Percentiles rank a stretch among this genome's conserved stretches.
These are phyloP conservation scores for Lasioglossum malachurum DNA, from an alignment of 2,888 invertebrate genomes.

Conservation along the genomic window DNA sequence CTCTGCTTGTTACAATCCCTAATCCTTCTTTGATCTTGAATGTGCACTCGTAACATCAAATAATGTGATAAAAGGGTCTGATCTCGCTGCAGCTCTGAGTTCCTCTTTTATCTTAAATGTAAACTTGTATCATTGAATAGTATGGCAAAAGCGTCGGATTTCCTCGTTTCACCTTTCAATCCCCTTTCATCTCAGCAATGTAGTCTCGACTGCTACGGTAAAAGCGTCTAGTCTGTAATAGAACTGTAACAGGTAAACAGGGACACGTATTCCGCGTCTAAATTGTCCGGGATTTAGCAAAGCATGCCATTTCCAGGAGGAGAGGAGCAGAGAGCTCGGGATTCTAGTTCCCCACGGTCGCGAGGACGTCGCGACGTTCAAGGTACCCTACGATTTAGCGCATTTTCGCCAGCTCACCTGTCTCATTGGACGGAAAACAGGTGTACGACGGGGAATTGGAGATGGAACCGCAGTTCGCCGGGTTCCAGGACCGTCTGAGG, in stretches of 20 bases:
- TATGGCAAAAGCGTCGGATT: not conserved
- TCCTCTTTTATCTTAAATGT: not conserved
- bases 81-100: not conserved
- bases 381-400: constrained; percentile 72
- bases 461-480: constrained; percentile 88
- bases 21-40: too few relatives aligned
- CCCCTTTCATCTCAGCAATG: not conserved
- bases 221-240: not conserved
- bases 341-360: constrained; percentile 37
- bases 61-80: not conserved
- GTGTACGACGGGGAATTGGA: constrained; percentile 90
- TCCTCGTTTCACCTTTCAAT: not conserved
- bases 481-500: constrained; percentile 89
- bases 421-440: constrained; percentile 77
- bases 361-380: constrained; percentile 77
- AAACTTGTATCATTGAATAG: not conserved
- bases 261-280: not conserved
- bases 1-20: too few relatives aligned
- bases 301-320: constrained; percentile 70
- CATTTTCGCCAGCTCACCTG: constrained; percentile 52
- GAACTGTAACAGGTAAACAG: not conserved
- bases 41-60: too few relatives aligned
- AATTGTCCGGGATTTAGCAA: not conserved
- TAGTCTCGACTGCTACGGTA: not conserved
- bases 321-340: constrained; percentile 71